These are phyloP conservation scores for Erpornis zantholeuca DNA, from an alignment of 2,113 vertebrate species.

Conservation along the genomic window DNA sequence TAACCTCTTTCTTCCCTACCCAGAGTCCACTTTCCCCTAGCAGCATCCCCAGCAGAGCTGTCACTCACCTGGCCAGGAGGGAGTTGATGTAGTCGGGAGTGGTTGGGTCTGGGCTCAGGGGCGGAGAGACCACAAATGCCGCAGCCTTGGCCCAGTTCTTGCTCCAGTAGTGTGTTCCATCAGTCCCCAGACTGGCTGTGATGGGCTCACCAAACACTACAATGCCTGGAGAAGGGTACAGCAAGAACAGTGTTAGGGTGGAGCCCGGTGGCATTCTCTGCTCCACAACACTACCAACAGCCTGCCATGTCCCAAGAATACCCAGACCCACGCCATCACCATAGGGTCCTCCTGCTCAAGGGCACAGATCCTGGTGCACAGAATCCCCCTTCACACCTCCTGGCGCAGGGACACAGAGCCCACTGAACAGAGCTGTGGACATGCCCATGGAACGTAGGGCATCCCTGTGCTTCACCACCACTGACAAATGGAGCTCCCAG, in stretches of 20 bases:
- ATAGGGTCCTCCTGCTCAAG: neutral
- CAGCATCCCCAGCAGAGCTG: neutral
- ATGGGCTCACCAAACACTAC: constrained; percentile 98
- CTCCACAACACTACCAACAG: neutral
- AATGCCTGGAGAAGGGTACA: constrained; percentile 76
- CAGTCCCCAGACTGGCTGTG: constrained; percentile 92
- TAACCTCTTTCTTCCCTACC: neutral
- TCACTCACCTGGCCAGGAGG: constrained; percentile 87
- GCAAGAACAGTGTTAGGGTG: neutral
- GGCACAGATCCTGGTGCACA: neutral
- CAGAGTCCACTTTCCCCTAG: rapidly evolving
- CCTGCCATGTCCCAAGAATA: neutral
- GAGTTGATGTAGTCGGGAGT: constrained; percentile 97
- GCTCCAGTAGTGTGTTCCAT: constrained; percentile 98
- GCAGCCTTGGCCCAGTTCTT: constrained; percentile 99
- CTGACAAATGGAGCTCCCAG: neutral
- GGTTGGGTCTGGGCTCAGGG: constrained; percentile 95
- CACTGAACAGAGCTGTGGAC: neutral
- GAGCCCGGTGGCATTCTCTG: neutral
- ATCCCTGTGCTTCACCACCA: neutral
- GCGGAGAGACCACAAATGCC: constrained; percentile 93
- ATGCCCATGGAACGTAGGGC: neutral
- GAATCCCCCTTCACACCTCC: neutral
- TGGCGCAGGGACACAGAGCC: neutral
- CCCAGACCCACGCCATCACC: neutral